phyloP scores from a whole-genome alignment of 2,888 invertebrate species.

The Drosophila ochracea region DNA sequence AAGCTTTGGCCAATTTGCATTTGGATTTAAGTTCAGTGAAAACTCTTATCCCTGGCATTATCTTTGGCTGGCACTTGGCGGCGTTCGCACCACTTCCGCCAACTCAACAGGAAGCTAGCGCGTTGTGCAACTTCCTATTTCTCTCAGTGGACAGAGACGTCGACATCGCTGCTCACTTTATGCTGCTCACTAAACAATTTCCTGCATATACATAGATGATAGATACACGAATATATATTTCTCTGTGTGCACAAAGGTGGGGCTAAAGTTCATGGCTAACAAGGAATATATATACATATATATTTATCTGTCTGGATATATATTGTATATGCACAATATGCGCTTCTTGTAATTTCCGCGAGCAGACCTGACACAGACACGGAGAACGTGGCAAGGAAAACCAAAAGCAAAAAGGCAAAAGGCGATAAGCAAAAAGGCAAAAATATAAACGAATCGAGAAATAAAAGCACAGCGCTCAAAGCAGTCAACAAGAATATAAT shows the following conservation, averaged over 20 bases:
- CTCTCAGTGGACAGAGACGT: constrained; percentile 17
- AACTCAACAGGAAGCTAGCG: constrained; percentile 65
- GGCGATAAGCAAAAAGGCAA: background rate
- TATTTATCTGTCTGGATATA: constrained; percentile 9
- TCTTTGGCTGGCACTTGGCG: constrained; percentile 36
- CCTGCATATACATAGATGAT: constrained; percentile 65
- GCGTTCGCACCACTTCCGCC: constrained; percentile 64
- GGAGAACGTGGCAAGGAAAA: constrained; percentile 53
- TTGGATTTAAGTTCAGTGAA: constrained; percentile 7
- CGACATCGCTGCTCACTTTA: constrained; percentile 48
- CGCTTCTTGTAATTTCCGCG: constrained; percentile 69
- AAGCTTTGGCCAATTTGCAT: constrained; percentile 7
- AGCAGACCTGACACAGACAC: constrained; percentile 55
- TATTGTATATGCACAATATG: constrained; percentile 41
- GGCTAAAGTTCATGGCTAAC: constrained; percentile 2
- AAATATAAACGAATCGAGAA: background rate
- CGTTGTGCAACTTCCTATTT: constrained; percentile 69
- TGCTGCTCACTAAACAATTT: constrained; percentile 78
- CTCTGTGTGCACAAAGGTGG: constrained; percentile 1
- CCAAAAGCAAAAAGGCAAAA: constrained; percentile 6
- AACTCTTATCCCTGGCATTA: constrained; percentile 13
- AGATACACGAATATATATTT: constrained; percentile 11
- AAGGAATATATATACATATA: constrained; percentile 1
- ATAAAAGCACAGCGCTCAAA: constrained; percentile 31
- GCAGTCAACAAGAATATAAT: constrained; percentile 77